These are phyloP conservation scores for Chloebia gouldiae DNA, from an alignment of 2,113 vertebrate species.

Conservation along the genomic window DNA sequence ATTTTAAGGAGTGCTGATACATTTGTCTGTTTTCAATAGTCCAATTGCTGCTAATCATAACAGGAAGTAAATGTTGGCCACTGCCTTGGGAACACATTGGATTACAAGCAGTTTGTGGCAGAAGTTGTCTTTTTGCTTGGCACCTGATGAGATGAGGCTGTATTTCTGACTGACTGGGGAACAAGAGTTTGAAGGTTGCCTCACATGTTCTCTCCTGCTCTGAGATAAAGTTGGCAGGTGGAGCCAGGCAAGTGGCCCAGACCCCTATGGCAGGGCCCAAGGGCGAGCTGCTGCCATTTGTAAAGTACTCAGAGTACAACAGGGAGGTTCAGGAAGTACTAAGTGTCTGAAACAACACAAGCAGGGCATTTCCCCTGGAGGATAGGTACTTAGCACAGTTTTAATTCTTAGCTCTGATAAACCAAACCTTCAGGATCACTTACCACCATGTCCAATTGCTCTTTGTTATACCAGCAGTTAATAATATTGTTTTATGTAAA, in stretches of 20 bases:
- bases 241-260: neutral
- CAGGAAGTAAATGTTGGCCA: neutral
- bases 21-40: neutral
- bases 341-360: neutral
- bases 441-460: neutral
- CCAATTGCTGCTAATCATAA: neutral
- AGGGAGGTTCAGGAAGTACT: neutral
- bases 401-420: neutral
- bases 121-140: neutral
- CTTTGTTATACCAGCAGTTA: neutral
- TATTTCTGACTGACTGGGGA: neutral
- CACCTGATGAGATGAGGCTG: neutral
- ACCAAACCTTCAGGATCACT: neutral
- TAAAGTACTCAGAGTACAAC: neutral
- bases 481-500: neutral
- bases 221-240: neutral
- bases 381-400: neutral
- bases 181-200: neutral
- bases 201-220: neutral
- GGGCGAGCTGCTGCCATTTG: neutral
- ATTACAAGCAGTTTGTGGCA: neutral
- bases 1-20: neutral
- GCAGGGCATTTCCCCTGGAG: neutral
- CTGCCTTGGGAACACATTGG: neutral
- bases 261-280: neutral